Conservation (phyloP, 2,113 vertebrate genomes). For the Alligator sinensis region DNA sequence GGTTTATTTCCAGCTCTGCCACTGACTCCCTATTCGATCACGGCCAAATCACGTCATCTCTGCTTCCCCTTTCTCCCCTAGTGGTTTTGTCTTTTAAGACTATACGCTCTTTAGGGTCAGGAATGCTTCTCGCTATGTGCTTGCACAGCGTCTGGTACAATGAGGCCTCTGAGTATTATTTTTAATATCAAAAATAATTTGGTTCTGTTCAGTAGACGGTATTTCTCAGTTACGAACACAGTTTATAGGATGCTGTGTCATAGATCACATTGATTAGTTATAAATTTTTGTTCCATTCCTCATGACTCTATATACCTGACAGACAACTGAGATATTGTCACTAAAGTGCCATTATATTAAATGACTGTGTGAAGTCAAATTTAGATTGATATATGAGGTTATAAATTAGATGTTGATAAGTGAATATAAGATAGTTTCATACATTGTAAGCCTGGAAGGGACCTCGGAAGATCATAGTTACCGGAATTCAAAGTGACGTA, state of each 20-base stretch:
- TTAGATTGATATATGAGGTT: neutral
- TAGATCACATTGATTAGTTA: neutral
- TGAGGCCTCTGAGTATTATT: neutral
- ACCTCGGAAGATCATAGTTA: no score
- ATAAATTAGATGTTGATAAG: neutral
- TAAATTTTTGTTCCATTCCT: neutral
- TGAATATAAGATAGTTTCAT: neutral
- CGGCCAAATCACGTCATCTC: neutral
- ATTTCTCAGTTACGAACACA: fast-evolving
- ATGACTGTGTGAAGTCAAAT: fast-evolving
- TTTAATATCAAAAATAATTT: neutral
- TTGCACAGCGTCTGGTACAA: neutral
- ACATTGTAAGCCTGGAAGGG: no score
- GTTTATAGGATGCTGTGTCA: fast-evolving
- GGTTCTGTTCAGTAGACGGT: neutral
- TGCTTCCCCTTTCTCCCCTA: neutral
- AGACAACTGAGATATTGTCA: fast-evolving
- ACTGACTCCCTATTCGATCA: fast-evolving
- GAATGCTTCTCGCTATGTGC: neutral
- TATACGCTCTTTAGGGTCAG: neutral
- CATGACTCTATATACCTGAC: neutral
- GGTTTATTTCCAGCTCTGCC: neutral
- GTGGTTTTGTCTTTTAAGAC: neutral
- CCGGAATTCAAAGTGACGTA: neutral
- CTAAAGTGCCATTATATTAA: neutral